Evolutionary conservation across 2,797 vertebrate genomes (phyloP).

Genomic region (Sparus aurata): DNA sequence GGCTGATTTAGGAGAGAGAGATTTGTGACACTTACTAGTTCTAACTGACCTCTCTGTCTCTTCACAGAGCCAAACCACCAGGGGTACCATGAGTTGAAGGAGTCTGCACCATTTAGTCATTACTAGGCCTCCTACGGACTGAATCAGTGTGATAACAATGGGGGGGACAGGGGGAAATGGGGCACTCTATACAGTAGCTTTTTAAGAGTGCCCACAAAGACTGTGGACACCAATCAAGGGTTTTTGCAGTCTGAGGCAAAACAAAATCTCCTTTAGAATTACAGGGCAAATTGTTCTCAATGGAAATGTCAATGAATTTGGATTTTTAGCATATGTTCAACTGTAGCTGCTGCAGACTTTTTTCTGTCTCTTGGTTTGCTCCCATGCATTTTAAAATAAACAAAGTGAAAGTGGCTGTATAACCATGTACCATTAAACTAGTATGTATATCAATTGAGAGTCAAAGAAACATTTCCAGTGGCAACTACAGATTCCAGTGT

Average conservation of each 20-base stretch:
- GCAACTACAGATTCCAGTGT: constrained; percentile 7
- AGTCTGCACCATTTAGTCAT: constrained; percentile 87
- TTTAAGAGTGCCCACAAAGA: constrained; percentile 37
- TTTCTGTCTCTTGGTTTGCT: constrained; percentile 1
- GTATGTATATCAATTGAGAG: background rate
- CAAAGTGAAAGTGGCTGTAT: background rate
- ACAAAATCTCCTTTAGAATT: constrained; percentile 70
- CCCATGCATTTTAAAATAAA: background rate
- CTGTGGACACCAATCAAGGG: constrained; percentile 43
- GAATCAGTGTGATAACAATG: constrained; percentile 72
- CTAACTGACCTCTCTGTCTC: constrained; percentile 88
- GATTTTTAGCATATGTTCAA: constrained; percentile 15
- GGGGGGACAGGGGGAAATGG: constrained; percentile 19
- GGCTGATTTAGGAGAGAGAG: constrained; percentile 58
- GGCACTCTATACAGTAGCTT: constrained; percentile 36
- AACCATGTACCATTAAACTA: background rate
- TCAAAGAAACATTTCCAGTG: background rate
- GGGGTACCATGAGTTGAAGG: constrained; percentile 91
- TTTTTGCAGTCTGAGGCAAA: constrained; percentile 29
- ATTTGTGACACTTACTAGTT: constrained; percentile 72
- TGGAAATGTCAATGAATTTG: constrained; percentile 46
- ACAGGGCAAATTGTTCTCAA: constrained; percentile 51
- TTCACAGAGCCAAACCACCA: constrained; percentile 89
- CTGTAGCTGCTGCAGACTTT: constrained; percentile 27
- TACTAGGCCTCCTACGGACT: constrained; percentile 84